Base-by-base conservation (phyloP, 2,113 vertebrate genomes). In the Triplophysa siluroides region DNA sequence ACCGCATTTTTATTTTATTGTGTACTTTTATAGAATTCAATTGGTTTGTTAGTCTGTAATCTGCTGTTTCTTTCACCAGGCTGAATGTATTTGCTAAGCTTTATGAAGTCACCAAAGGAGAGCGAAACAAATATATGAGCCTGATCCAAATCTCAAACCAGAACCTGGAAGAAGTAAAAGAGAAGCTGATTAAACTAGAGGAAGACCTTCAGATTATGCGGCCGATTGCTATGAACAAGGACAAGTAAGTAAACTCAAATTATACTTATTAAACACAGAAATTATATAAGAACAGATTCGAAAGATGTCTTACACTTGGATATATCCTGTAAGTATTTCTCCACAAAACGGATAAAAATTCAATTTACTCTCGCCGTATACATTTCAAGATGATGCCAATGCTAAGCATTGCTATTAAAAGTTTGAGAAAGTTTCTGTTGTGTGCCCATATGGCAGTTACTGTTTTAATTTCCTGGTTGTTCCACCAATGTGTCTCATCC, bases 61-160 rank as follows among this genome's bases (percentile, higher is more conserved):
- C 13, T 74, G n/a, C 8, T 73, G 52, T 41, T 26, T 76, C 10
- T 33, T 33, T 76, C 52, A 41, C 41, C 85, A 98, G 97, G 87
- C 87, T 97, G 74, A 88, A 78, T 80, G 88, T 91, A 66, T 93
- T 92, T 85, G 84, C 88, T 67, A 92, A 90, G 65, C 81, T 96
- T 19, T 93, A 91, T 68, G 87, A 94, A 26, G 70, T 90, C 67
- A 68, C 96, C 47, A 89, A 89, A 79, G 91, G 80, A 18, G 96
- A 98, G 91, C 95, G 91, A 85, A 94, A 94, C 14, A 98, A 96
- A 86, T 94, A 91, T 77, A 86, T 95, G n/a, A 89, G 90, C 23
- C 89, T 97, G 73, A 92, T 95, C 83, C 86, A 92, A 60, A 86
- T 83, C 69, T 91, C 94, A 80, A 92, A 93, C 7, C 94, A 95